Percentiles rank a stretch among this genome's conserved stretches.
Evolutionary conservation across 2,113 vertebrate species (phyloP).

Genomic region (Xiphorhynchus elegans): DNA sequence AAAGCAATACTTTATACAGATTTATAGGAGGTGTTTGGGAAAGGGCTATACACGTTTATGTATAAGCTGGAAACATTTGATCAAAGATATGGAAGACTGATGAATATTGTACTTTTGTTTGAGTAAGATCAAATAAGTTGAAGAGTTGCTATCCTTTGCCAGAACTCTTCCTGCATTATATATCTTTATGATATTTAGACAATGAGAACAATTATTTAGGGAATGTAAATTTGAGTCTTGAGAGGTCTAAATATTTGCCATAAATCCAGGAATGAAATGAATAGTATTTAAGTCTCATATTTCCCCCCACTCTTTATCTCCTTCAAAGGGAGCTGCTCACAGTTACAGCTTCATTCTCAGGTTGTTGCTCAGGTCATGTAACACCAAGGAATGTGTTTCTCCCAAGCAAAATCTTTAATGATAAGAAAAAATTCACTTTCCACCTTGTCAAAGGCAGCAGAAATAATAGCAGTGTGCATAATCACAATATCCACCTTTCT

Average conservation of each 20-base stretch:
- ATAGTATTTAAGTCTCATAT: rapidly evolving
- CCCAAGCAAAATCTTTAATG: neutral
- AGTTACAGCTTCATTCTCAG: neutral
- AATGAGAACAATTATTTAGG: neutral
- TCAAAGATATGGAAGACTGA: neutral
- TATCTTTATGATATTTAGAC: neutral
- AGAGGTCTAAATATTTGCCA: neutral
- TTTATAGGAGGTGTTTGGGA: rapidly evolving
- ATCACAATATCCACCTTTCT: neutral
- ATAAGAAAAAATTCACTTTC: neutral
- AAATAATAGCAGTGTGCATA: neutral
- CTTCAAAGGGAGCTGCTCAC: neutral
- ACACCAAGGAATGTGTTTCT: rapidly evolving
- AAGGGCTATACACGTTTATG: neutral
- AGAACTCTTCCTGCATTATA: neutral
- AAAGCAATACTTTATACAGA: neutral
- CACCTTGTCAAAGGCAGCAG: neutral
- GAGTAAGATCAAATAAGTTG: neutral
- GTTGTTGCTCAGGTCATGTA: neutral
- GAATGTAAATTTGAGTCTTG: neutral
- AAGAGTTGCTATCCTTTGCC: neutral
- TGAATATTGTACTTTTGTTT: neutral
- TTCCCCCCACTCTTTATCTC: rapidly evolving
- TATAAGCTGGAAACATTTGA: neutral
- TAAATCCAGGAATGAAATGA: neutral